Conservation (phyloP, 2,888 invertebrate species). For the Brachylomia viminalis region DNA sequence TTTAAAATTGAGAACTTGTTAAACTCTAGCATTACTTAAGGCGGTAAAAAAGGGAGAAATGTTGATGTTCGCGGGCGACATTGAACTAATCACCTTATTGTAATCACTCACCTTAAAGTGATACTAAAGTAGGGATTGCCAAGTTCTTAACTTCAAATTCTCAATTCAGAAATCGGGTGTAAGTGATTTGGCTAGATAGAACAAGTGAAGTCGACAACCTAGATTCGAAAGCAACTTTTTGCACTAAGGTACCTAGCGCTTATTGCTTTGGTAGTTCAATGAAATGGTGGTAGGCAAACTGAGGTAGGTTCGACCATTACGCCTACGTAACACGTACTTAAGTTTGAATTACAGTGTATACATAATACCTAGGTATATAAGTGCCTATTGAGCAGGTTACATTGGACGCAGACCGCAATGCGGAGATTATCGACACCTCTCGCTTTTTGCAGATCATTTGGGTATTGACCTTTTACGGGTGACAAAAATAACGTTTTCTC, state of each 20-base stretch:
- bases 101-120: not conserved
- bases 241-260: not conserved
- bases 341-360: constrained; percentile 15
- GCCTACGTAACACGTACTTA: constrained; percentile 11
- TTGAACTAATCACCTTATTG: not conserved
- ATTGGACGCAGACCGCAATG: constrained; percentile 46
- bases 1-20: not conserved
- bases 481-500: constrained; percentile 20
- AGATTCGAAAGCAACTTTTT: not conserved
- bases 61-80: not conserved
- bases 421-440: constrained; percentile 49
- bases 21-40: not conserved
- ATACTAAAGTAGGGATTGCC: not conserved
- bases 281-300: not conserved
- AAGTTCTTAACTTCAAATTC: not conserved
- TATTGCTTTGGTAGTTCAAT: not conserved
- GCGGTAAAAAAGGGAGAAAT: no score
- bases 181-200: not conserved
- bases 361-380: not conserved
- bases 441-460: constrained; percentile 50
- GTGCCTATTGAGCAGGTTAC: constrained; percentile 1
- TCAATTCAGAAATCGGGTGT: not conserved
- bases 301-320: not conserved
- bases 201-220: not conserved
- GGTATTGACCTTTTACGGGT: constrained; percentile 47